A percentile compares a stretch with the other conserved stretches of the same genome.
Conservation (phyloP, 1,140 invertebrate genomes). For the Tetranychus cinnabarinus region DNA sequence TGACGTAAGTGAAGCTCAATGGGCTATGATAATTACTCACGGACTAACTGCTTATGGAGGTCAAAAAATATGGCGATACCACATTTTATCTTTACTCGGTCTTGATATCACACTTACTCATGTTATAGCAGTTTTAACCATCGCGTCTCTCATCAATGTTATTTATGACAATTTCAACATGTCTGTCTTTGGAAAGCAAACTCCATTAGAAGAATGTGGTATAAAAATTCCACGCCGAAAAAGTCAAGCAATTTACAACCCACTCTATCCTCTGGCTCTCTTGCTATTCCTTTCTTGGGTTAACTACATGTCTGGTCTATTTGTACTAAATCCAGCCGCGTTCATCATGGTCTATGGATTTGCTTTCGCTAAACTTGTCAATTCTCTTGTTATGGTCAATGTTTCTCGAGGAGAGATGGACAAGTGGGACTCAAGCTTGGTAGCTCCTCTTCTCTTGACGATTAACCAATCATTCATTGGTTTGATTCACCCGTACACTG, state of each 20-base stretch:
- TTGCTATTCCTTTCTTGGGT: conserved; percentile 2
- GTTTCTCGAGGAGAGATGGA: conserved; percentile 10
- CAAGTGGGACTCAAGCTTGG: conserved; percentile 7
- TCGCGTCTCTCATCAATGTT: neutral
- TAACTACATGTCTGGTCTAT: conserved; percentile 4
- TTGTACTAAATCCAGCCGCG: conserved; percentile 8
- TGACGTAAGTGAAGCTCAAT: conserved; percentile 95
- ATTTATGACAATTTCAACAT: conserved; percentile 1
- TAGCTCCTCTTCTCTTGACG: conserved; percentile 9
- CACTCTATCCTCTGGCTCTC: conserved; percentile 6
- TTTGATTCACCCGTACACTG: conserved; percentile 7
- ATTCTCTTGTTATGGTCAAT: conserved; percentile 11
- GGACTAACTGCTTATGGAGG: conserved; percentile 66
- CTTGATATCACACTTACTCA: neutral
- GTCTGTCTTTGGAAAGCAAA: conserved; percentile 1
- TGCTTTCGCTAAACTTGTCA: conserved; percentile 11
- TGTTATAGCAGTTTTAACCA: neutral
- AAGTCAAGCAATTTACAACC: conserved; percentile 1
- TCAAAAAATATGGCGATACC: conserved; percentile 45
- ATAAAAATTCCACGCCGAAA: neutral
- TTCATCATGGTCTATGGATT: conserved; percentile 12
- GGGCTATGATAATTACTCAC: conserved; percentile 70
- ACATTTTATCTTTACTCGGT: neutral
- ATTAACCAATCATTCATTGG: neutral
- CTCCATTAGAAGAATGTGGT: conserved; percentile 4